These are phyloP conservation scores for Cinclus mexicanus DNA, from an alignment of 2,113 vertebrate genomes.

Conservation along the genomic window DNA sequence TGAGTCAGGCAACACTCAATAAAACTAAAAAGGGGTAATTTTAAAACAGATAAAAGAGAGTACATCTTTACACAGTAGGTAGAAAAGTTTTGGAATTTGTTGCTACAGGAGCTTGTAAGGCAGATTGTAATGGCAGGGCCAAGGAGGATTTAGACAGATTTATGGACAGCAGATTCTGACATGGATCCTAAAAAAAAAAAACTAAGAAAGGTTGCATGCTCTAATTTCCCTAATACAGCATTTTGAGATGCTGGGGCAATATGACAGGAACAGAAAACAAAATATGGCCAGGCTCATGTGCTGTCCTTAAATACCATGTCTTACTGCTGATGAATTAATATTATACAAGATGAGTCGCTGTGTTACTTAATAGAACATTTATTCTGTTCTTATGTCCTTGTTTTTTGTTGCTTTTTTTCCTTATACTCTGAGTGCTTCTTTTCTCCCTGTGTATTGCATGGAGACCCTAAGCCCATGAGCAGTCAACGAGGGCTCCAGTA, in stretches of 20 bases:
- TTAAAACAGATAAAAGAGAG: neutral
- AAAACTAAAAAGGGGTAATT: neutral
- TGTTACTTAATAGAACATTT: neutral
- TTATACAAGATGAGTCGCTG: neutral
- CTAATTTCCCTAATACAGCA: neutral
- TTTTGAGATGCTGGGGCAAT: neutral
- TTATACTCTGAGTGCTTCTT: neutral
- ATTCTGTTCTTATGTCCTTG: neutral
- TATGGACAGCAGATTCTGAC: neutral
- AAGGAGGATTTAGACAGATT: neutral
- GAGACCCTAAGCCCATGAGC: neutral
- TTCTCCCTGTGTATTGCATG: neutral
- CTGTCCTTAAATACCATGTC: neutral
- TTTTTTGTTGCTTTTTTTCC: neutral
- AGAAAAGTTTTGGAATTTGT: neutral
- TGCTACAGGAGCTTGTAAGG: neutral
- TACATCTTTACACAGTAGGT: neutral
- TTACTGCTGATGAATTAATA: neutral
- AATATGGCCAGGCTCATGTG: neutral
- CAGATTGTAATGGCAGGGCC: neutral
- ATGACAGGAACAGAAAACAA: neutral
- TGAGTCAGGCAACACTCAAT: neutral
- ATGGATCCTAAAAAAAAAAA: neutral
- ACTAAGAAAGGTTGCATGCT: neutral
- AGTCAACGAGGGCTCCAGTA: neutral